Evolutionary conservation across 2,888 invertebrate genomes (phyloP).

Genomic region (Phorcus lineatus): DNA sequence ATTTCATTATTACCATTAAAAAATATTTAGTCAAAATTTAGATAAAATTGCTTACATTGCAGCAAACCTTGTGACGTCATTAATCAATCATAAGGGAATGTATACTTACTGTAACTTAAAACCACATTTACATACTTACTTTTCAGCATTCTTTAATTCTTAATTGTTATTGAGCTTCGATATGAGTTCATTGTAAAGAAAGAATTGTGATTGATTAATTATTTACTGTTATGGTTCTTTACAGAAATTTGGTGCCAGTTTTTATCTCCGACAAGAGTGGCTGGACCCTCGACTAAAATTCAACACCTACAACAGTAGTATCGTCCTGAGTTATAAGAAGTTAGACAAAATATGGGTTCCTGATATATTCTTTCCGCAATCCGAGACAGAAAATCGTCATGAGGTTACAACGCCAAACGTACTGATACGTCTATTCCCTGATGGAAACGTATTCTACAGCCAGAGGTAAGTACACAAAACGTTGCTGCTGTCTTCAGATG

Average conservation of each 20-base stretch:
- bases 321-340: slow-evolving; percentile 33
- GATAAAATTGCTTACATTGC: no score
- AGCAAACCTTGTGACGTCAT: no score
- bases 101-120: no score
- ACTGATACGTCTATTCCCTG: slow-evolving; percentile 44
- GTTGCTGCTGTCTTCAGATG: no score
- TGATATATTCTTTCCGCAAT: slow-evolving; percentile 51
- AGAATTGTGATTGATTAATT: no score
- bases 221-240: background rate
- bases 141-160: no score
- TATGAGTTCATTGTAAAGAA: no score
- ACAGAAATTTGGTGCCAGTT: slow-evolving; percentile 49
- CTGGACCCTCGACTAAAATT: slow-evolving; percentile 41
- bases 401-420: slow-evolving; percentile 49
- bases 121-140: no score
- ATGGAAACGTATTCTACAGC: slow-evolving; percentile 48
- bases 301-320: background rate
- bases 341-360: slow-evolving; percentile 48
- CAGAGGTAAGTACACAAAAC: slow-evolving; percentile 37
- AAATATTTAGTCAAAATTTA: no score
- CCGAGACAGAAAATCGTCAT: slow-evolving; percentile 44
- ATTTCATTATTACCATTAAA: no score
- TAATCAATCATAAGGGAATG: no score
- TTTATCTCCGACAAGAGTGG: slow-evolving; percentile 51
- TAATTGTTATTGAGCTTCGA: no score